phyloP scores from a whole-genome alignment of 2,113 vertebrate genomes.

The Thamnaconus septentrionalis region DNA sequence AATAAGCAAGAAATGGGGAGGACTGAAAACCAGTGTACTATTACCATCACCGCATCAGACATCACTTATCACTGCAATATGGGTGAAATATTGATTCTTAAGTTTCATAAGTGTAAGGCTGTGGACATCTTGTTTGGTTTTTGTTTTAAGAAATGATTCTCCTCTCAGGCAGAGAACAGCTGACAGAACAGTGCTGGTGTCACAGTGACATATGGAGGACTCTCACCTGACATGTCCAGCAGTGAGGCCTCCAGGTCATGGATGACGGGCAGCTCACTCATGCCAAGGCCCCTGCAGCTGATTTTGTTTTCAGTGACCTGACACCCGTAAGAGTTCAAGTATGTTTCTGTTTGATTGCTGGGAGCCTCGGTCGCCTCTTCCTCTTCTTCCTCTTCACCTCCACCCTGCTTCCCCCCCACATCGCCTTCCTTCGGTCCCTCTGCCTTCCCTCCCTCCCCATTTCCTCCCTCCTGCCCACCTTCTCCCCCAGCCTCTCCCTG shows the following conservation, averaged over 20 bases:
- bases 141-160: too few relatives aligned
- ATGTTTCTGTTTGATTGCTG: constrained; percentile 48
- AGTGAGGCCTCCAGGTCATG: constrained; percentile 68
- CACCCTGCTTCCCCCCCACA: neutral
- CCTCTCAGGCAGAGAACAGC: too few relatives aligned
- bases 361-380: constrained; percentile 54
- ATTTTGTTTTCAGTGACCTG: constrained; percentile 63
- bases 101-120: too few relatives aligned
- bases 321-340: constrained; percentile 56
- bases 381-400: constrained; percentile 37
- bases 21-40: too few relatives aligned
- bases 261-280: constrained; percentile 75
- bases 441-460: constrained; percentile 6
- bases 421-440: neutral
- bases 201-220: neutral
- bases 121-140: too few relatives aligned
- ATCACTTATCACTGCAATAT: too few relatives aligned
- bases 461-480: constrained; percentile 21
- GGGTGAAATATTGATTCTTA: too few relatives aligned
- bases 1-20: too few relatives aligned
- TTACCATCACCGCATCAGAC: too few relatives aligned
- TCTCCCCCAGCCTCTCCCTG: constrained; percentile 29
- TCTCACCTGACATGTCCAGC: constrained; percentile 79
- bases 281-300: constrained; percentile 67
- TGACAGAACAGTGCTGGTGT: too few relatives aligned